Percentiles rank a stretch among this genome's conserved stretches.
phyloP scores from a whole-genome alignment of 2,797 vertebrate genomes.

The Lophius americanus region DNA sequence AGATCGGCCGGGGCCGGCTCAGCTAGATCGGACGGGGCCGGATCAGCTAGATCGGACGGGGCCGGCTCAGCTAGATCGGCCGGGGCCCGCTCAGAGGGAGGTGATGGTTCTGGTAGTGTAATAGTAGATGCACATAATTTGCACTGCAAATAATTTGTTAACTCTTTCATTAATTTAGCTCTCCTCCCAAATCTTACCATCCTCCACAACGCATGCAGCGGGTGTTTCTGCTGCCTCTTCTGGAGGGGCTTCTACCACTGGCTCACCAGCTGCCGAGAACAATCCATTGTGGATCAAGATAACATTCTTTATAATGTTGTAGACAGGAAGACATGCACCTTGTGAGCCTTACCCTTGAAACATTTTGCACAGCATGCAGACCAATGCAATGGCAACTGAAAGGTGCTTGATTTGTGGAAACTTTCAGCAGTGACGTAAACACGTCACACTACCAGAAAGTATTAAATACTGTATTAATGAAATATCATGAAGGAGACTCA shows the following conservation, averaged over 20 bases:
- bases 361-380: slow-evolving; percentile 27
- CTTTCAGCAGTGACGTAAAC: background rate
- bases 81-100: slow-evolving; percentile 34
- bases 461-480: background rate
- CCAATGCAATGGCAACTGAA: background rate
- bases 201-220: slow-evolving; percentile 53
- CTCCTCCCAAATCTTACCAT: slow-evolving; percentile 53
- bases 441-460: background rate
- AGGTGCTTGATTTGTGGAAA: slow-evolving; percentile 13
- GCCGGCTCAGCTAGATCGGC: slow-evolving; percentile 32
- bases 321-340: slow-evolving; percentile 25
- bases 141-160: background rate
- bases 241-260: slow-evolving; percentile 40
- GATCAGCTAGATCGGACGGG: slow-evolving; percentile 34
- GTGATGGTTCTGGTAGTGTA: slow-evolving; percentile 41
- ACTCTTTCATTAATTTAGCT: background rate
- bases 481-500: background rate
- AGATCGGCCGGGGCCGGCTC: slow-evolving; percentile 20
- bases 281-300: slow-evolving; percentile 42
- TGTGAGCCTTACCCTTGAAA: slow-evolving; percentile 4
- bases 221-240: slow-evolving; percentile 50
- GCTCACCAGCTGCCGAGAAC: slow-evolving; percentile 58
- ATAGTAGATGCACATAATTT: slow-evolving; percentile 28
- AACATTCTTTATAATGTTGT: background rate
- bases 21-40: slow-evolving; percentile 22